Percentiles rank a stretch among this genome's conserved stretches.
Conservation (phyloP, 2,888 invertebrate genomes). For the Alsophila aescularia region DNA sequence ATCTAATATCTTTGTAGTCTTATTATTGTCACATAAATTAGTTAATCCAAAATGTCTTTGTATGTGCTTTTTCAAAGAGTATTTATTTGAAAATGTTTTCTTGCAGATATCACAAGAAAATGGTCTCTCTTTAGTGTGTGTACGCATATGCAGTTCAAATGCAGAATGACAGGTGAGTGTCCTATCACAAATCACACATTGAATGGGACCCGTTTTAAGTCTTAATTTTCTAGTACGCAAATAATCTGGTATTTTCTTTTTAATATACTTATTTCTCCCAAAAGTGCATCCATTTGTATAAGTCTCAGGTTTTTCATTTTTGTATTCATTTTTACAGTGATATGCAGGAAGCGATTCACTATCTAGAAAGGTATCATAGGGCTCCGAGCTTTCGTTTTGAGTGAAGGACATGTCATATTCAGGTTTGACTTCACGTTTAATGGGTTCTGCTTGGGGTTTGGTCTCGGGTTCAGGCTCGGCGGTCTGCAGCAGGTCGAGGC, state of each 20-base stretch:
- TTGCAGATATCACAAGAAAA: constrained; percentile 33
- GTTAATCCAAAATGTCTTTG: constrained; percentile 23
- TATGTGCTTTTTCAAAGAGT: constrained; percentile 28
- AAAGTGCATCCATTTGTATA: constrained; percentile 3
- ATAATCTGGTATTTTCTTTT: constrained; percentile 17
- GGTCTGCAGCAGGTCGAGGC: constrained; percentile 39
- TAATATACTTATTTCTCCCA: constrained; percentile 7
- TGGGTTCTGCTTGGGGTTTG: constrained; percentile 7
- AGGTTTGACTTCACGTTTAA: constrained; percentile 43
- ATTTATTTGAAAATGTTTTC: constrained; percentile 27
- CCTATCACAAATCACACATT: constrained; percentile 31
- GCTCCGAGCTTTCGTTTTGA: background rate
- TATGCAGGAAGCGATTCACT: constrained; percentile 12
- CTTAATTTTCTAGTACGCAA: constrained; percentile 19
- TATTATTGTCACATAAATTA: constrained; percentile 2
- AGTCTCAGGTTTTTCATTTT: constrained; percentile 1
- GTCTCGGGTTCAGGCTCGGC: constrained; percentile 8
- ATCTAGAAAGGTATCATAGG: constrained; percentile 14
- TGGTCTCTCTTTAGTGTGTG: constrained; percentile 36
- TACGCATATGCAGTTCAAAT: constrained; percentile 28
- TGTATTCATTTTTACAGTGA: background rate
- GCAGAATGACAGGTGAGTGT: constrained; percentile 29
- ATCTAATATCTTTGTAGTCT: constrained; percentile 24
- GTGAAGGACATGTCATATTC: constrained; percentile 39
- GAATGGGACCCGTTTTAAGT: constrained; percentile 29